Evolutionary conservation across 2,888 invertebrate species (phyloP), one percentile per base, ranked within the genome.

Genomic region (Caenorhabditis sp.): DNA sequence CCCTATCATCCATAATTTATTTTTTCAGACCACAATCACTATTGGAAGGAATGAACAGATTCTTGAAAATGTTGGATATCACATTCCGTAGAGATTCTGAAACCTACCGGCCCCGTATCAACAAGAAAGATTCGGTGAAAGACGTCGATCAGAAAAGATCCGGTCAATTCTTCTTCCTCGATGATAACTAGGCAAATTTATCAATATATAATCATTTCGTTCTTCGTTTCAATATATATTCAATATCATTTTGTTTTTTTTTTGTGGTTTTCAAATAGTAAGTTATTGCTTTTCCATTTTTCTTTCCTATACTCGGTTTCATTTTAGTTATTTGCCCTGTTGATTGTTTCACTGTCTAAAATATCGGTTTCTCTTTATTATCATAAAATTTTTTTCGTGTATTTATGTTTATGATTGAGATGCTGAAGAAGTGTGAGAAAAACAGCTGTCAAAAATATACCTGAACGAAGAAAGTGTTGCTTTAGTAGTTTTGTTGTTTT

Each of bases 21-120:
- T 3, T 50, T 83, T 87, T 63, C 85, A 90, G 90, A 14, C 99
- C 99, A 0, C 90, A 91, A 84, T 93, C 94, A 1, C 90, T 99
- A 67, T 91, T 99, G 80, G 93, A 94, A 85, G 99, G 99, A 76
- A 99, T 99, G 99, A 99, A 99, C 90, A 92, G 93, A 84, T 99
- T 99, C 91, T 91, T 99, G 87, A 93, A 95, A 88, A 91, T 96
- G 63, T 90, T 99, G 67, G 95, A 96, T 69, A 99, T 99, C 84
- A 99, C 99, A 14, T 99, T 99, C 91, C 91, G 99, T 85, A 91
- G 99, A 88, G 99, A 99, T 91, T 97, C 97, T 0, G 97, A 97
- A 89, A 99, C 99, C 90, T 99, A 94, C 90, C 91, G 99, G 86
- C 99, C 99, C 25, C 92, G 99, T 85, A 99, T 99, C 89, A 99